A percentile compares a stretch with the other conserved stretches of the same genome.
These are phyloP conservation scores for Lycia hirtaria DNA, from an alignment of 2,888 invertebrate genomes.

Conservation along the genomic window DNA sequence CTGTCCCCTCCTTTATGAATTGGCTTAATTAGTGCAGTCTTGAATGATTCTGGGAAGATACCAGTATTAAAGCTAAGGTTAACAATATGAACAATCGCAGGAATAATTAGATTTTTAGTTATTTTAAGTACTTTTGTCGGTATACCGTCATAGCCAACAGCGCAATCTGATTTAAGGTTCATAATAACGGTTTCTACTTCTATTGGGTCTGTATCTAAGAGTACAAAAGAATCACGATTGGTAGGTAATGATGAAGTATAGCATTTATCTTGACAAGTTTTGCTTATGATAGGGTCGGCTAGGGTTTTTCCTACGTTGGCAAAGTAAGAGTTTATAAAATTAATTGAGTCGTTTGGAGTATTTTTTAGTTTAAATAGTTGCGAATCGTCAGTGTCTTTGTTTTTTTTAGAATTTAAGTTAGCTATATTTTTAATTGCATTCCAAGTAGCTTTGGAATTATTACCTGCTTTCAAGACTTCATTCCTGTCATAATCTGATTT, in stretches of 20 bases:
- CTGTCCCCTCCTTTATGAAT: neutral
- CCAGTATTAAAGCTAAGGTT: neutral
- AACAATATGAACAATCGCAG: neutral
- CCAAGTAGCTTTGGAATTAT: no score
- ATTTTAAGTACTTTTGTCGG: neutral
- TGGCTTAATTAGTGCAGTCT: conserved; percentile 1
- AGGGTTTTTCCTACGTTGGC: no score
- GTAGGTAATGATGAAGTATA: neutral
- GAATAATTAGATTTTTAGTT: neutral
- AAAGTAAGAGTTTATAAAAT: no score
- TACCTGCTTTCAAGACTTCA: no score
- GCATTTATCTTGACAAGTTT: no score
- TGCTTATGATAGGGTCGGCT: neutral
- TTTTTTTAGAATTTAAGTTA: no score
- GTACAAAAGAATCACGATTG: neutral
- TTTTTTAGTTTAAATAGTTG: no score
- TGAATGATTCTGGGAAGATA: neutral
- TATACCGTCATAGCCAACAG: conserved; percentile 1
- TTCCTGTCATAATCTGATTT: no score
- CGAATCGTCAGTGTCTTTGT: no score
- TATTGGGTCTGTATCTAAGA: neutral
- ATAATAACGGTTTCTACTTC: neutral
- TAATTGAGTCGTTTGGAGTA: no score
- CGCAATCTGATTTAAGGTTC: neutral
- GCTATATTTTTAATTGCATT: no score